Conservation (phyloP, 1,140 invertebrate species). For the Pachypsylla venusta region DNA sequence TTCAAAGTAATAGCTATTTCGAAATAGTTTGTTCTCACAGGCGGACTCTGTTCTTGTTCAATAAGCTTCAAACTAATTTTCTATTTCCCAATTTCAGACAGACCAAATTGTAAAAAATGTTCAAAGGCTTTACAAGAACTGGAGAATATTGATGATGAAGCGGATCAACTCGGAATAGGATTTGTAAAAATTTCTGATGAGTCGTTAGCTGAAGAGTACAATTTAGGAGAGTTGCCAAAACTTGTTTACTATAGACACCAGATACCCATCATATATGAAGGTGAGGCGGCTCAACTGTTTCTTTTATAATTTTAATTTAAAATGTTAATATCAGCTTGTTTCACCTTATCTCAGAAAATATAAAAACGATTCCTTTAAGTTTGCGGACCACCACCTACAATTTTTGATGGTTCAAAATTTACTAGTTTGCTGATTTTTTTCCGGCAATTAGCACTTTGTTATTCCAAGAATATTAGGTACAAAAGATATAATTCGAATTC, state of each 20-base stretch:
- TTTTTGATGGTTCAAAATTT: too few species aligned
- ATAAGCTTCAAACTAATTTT: constrained; percentile 13
- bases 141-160: constrained; percentile 90
- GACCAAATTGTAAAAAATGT: constrained; percentile 82
- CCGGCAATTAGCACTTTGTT: too few species aligned
- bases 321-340: too few species aligned
- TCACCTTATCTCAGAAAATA: too few species aligned
- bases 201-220: constrained; percentile 80
- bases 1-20: not conserved
- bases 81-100: constrained; percentile 46
- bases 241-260: constrained; percentile 87
- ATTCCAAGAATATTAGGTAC: too few species aligned
- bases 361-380: too few species aligned
- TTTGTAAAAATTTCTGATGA: constrained; percentile 91
- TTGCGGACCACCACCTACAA: too few species aligned
- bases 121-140: constrained; percentile 74
- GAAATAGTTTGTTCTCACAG: not conserved
- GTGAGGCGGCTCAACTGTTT: too few species aligned
- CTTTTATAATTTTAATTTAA: too few species aligned
- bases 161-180: constrained; percentile 85
- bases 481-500: too few species aligned
- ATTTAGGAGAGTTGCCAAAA: constrained; percentile 69
- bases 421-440: too few species aligned
- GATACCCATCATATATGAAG: constrained; percentile 88
- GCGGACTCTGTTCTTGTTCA: not conserved